Percentiles rank a stretch among this genome's conserved stretches.
These are phyloP conservation scores for Bombus huntii DNA, from an alignment of 1,140 invertebrate species.

Conservation along the genomic window DNA sequence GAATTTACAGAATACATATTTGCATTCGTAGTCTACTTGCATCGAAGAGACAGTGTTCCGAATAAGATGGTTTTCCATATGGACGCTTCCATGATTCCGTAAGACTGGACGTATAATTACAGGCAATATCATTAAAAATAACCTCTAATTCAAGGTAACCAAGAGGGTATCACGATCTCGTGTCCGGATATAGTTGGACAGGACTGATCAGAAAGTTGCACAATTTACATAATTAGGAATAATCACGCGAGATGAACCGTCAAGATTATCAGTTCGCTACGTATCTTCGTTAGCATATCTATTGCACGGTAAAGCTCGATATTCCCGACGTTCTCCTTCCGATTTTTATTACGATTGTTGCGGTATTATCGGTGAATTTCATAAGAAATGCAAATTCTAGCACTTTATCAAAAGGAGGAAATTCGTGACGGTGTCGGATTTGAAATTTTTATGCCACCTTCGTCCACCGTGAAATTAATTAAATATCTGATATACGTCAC, in stretches of 20 bases:
- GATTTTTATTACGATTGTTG: background rate
- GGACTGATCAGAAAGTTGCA: constrained; percentile 53
- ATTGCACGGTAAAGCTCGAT: constrained; percentile 29
- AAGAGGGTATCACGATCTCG: constrained; percentile 45
- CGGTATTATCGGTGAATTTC: background rate
- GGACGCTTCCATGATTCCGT: background rate
- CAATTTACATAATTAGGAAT: constrained; percentile 68
- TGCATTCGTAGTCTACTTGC: background rate
- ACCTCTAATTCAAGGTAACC: constrained; percentile 56
- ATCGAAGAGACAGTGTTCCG: background rate
- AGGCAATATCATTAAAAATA: constrained; percentile 62
- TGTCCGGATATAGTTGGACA: constrained; percentile 47
- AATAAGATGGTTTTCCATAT: background rate
- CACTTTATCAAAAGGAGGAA: background rate
- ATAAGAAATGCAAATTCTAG: background rate
- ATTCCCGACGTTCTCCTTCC: constrained; percentile 3
- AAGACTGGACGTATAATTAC: constrained; percentile 55
- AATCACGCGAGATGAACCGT: constrained; percentile 64
- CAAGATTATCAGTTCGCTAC: constrained; percentile 59
- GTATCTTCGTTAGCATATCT: constrained; percentile 64
- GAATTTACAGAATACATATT: background rate
- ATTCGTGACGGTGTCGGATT: background rate
- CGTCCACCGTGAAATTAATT: background rate
- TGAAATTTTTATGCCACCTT: background rate
- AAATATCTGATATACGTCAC: background rate